Evolutionary conservation across 2,888 invertebrate species (phyloP).

Genomic region (Hydroisotoma schaefferi): DNA sequence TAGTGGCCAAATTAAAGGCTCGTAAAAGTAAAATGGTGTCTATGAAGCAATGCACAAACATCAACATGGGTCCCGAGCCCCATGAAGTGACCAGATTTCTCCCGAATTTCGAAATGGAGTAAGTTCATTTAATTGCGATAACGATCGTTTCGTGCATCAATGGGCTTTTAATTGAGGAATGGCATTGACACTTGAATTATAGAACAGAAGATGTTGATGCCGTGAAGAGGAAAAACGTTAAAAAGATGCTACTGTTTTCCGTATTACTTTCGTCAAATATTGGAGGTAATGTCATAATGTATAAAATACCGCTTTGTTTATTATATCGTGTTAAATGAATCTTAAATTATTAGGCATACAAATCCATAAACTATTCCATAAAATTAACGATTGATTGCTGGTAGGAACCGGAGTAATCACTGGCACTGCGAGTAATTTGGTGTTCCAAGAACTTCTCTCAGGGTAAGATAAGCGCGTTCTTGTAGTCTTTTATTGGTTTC

Average conservation of each 20-base stretch:
- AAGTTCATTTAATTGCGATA: too few relatives aligned
- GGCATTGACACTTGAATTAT: too few relatives aligned
- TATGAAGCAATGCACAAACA: neutral
- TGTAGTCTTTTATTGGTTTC: too few relatives aligned
- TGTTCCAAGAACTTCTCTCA: slow-evolving; percentile 27
- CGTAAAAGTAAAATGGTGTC: neutral
- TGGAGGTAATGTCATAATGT: too few relatives aligned
- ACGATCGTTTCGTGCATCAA: too few relatives aligned
- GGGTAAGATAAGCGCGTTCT: too few relatives aligned
- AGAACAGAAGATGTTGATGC: slow-evolving; percentile 20
- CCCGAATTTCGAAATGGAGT: neutral
- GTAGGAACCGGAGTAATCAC: slow-evolving; percentile 35
- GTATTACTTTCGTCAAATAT: slow-evolving; percentile 33
- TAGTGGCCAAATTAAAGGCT: slow-evolving; percentile 5
- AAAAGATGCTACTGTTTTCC: slow-evolving; percentile 38
- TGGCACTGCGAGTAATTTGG: slow-evolving; percentile 29
- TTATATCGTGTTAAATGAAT: too few relatives aligned
- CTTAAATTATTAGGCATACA: neutral
- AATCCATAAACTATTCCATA: too few relatives aligned
- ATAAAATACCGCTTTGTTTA: too few relatives aligned
- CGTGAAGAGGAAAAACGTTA: slow-evolving; percentile 27
- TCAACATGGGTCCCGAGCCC: slow-evolving; percentile 4
- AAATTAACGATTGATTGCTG: neutral
- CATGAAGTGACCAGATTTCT: slow-evolving; percentile 3
- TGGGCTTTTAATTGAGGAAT: too few relatives aligned